phyloP scores from a whole-genome alignment of 2,888 invertebrate genomes.

The Rugalucina vietnamica region DNA sequence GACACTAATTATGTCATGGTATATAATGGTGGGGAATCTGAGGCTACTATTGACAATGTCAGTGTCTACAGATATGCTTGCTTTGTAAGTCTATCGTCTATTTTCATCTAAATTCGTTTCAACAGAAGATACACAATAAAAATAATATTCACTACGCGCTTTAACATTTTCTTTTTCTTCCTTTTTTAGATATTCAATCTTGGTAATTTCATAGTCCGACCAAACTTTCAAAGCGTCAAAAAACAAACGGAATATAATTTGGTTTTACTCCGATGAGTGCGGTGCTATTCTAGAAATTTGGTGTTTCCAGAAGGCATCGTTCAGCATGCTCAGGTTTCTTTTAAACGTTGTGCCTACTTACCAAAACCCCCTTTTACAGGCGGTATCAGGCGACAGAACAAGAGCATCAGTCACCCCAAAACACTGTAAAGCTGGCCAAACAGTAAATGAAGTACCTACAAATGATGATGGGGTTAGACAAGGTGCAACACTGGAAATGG shows the following conservation, averaged over 20 bases:
- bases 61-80: slow-evolving; percentile 42
- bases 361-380: too few species aligned
- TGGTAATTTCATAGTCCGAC: too few species aligned
- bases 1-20: slow-evolving; percentile 49
- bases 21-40: slow-evolving; percentile 53
- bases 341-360: too few species aligned
- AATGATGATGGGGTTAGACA: background rate
- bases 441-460: slow-evolving; percentile 26
- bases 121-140: background rate
- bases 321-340: too few species aligned
- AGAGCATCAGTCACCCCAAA: slow-evolving; percentile 43
- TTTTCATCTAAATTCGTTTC: background rate
- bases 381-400: slow-evolving; percentile 43
- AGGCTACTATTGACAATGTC: slow-evolving; percentile 28
- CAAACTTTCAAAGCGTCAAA: too few species aligned
- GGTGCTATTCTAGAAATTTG: too few species aligned
- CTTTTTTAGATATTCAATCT: too few species aligned
- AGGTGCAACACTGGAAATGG: slow-evolving; percentile 30
- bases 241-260: too few species aligned
- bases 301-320: too few species aligned
- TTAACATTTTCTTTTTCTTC: too few species aligned
- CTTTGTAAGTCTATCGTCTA: slow-evolving; percentile 39
- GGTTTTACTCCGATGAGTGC: too few species aligned
- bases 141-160: background rate
- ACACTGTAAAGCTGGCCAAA: slow-evolving; percentile 40